A percentile compares a stretch with the other conserved stretches of the same genome.
These are phyloP conservation scores for Theodoxus fluviatilis DNA, from an alignment of 2,888 invertebrate species.

Conservation along the genomic window DNA sequence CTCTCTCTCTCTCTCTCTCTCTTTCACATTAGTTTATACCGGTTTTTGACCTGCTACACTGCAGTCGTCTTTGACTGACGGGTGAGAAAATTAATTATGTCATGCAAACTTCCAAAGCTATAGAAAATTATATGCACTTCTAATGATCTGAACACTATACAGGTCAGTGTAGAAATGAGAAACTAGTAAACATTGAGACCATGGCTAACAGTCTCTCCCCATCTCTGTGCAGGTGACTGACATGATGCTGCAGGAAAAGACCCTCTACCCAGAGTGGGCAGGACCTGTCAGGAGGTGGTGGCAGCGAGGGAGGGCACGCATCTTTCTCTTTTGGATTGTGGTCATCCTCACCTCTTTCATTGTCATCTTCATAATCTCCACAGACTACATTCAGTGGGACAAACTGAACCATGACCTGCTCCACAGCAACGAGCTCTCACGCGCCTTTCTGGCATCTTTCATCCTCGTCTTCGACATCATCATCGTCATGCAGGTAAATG, in stretches of 20 bases:
- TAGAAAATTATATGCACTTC: neutral
- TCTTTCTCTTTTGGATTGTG: conserved; percentile 68
- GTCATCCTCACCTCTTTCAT: conserved; percentile 64
- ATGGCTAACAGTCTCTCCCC: neutral
- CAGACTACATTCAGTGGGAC: conserved; percentile 69
- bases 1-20: too few species aligned
- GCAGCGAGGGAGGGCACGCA: conserved; percentile 64
- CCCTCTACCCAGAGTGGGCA: conserved; percentile 68
- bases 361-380: conserved; percentile 67
- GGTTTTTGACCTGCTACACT: too few species aligned
- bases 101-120: neutral
- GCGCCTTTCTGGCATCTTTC: conserved; percentile 68
- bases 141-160: neutral
- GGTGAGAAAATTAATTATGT: neutral
- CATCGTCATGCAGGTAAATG: conserved; percentile 67
- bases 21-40: too few species aligned
- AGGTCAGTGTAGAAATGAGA: neutral
- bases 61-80: neutral
- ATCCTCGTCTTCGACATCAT: conserved; percentile 69
- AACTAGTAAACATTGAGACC: neutral
- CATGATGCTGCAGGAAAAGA: conserved; percentile 69
- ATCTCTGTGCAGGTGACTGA: conserved; percentile 65
- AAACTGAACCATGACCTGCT: conserved; percentile 67
- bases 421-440: conserved; percentile 68
- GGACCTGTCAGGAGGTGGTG: conserved; percentile 62